Percentiles rank a stretch among this genome's conserved stretches.
phyloP scores from a whole-genome alignment of 2,797 vertebrate genomes.

The Lepilemur ruficaudatus region DNA sequence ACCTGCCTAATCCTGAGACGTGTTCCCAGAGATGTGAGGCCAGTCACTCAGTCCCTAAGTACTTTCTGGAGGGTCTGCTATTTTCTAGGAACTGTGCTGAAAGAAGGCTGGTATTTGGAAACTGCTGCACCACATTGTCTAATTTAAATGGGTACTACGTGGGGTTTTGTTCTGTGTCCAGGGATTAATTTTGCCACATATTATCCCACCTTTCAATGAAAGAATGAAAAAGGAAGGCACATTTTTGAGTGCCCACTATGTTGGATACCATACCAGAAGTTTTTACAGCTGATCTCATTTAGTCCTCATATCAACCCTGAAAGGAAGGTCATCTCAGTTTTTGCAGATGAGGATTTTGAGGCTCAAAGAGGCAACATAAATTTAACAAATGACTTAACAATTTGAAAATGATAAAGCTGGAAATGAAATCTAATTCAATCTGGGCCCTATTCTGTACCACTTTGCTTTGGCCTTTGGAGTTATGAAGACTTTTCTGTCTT shows the following conservation, averaged over 20 bases:
- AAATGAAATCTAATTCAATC: not conserved
- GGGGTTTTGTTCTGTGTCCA: not conserved
- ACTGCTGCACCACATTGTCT: not conserved
- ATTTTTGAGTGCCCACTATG: not conserved
- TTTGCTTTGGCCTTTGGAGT: not conserved
- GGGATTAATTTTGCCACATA: not conserved
- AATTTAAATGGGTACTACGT: not conserved
- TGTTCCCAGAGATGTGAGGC: not conserved
- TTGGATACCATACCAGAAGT: not conserved
- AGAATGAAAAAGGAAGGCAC: not conserved
- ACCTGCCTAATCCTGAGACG: not conserved
- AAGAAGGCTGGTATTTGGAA: not conserved
- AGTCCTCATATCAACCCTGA: not conserved
- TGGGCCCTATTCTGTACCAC: not conserved
- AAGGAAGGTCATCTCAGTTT: not conserved
- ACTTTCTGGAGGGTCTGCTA: not conserved
- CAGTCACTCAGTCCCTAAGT: not conserved
- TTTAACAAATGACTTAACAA: not conserved
- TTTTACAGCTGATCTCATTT: not conserved
- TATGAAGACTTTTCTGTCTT: not conserved
- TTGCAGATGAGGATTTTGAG: not conserved
- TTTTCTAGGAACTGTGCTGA: not conserved
- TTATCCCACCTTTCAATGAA: not conserved
- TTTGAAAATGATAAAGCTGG: not conserved
- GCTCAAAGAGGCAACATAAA: not conserved